These are phyloP conservation scores for Pterostichus madidus DNA, from an alignment of 2,888 invertebrate species.

Conservation along the genomic window DNA sequence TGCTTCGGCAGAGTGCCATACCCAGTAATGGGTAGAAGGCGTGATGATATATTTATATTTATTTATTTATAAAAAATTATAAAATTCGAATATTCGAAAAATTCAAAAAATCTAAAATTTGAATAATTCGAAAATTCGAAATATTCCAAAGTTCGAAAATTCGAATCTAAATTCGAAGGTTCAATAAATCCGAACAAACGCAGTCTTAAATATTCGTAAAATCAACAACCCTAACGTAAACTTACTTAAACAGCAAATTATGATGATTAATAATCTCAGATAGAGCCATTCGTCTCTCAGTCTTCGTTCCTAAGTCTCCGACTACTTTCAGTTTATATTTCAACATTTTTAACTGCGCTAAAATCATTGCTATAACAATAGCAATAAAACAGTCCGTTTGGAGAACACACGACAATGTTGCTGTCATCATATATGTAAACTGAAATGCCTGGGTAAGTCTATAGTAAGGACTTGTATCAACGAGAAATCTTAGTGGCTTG, in stretches of 20 bases:
- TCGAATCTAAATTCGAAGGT: too few relatives aligned
- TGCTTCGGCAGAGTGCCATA: too few relatives aligned
- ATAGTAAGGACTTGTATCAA: conserved; percentile 10
- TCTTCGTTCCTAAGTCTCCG: neutral
- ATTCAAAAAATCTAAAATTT: too few relatives aligned
- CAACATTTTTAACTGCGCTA: conserved; percentile 11
- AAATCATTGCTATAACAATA: neutral
- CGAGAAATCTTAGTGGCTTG: neutral
- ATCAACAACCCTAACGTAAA: too few relatives aligned
- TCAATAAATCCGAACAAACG: too few relatives aligned
- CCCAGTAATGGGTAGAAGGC: too few relatives aligned
- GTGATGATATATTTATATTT: too few relatives aligned
- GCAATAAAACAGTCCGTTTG: conserved; percentile 4
- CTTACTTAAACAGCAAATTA: conserved; percentile 15
- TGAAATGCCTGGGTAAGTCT: neutral
- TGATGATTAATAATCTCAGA: conserved; percentile 12
- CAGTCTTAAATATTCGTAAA: too few relatives aligned
- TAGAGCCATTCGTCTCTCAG: neutral
- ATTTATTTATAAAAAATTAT: too few relatives aligned
- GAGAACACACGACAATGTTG: neutral
- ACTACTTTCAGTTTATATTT: neutral
- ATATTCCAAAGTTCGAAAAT: too few relatives aligned
- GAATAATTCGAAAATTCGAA: too few relatives aligned
- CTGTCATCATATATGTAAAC: neutral
- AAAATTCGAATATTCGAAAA: too few relatives aligned